Evolutionary conservation across 2,888 invertebrate genomes (phyloP).

Genomic region (Hedya salicella): DNA sequence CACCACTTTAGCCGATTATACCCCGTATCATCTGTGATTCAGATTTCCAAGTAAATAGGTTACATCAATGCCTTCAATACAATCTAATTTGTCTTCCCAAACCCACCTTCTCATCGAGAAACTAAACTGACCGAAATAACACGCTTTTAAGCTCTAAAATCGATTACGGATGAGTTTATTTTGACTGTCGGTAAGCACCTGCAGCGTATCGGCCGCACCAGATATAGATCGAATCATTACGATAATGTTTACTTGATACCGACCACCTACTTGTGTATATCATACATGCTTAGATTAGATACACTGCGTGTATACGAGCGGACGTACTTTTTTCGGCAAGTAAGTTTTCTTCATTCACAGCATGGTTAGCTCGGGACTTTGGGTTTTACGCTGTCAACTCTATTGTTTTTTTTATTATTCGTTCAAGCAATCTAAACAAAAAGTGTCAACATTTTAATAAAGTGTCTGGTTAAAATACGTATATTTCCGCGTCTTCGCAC

Average conservation of each 20-base stretch:
- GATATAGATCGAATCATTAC: constrained; percentile 79
- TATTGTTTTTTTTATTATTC: too few relatives aligned
- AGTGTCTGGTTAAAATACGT: too few relatives aligned
- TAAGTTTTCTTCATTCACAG: too few relatives aligned
- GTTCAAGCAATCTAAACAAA: too few relatives aligned
- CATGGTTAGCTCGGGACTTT: too few relatives aligned
- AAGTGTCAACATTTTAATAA: too few relatives aligned
- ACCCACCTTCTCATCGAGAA: constrained; percentile 26
- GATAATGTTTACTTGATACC: constrained; percentile 63
- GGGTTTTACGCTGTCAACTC: too few relatives aligned
- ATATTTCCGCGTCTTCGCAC: too few relatives aligned
- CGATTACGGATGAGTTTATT: constrained; percentile 80
- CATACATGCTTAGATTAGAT: constrained; percentile 49
- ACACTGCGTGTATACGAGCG: constrained; percentile 39
- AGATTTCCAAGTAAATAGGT: background rate
- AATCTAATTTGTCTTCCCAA: constrained; percentile 11
- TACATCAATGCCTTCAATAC: background rate
- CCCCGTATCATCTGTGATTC: too few relatives aligned
- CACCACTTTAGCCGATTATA: too few relatives aligned
- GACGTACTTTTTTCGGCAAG: background rate
- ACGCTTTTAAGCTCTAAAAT: constrained; percentile 73
- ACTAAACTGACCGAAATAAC: constrained; percentile 41
- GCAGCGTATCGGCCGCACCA: constrained; percentile 69
- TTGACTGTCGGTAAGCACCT: constrained; percentile 79
- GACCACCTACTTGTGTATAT: constrained; percentile 59